Percentiles rank a stretch among this genome's conserved stretches.
These are phyloP conservation scores for Operophtera brumata DNA, from an alignment of 2,888 invertebrate species.

Conservation along the genomic window DNA sequence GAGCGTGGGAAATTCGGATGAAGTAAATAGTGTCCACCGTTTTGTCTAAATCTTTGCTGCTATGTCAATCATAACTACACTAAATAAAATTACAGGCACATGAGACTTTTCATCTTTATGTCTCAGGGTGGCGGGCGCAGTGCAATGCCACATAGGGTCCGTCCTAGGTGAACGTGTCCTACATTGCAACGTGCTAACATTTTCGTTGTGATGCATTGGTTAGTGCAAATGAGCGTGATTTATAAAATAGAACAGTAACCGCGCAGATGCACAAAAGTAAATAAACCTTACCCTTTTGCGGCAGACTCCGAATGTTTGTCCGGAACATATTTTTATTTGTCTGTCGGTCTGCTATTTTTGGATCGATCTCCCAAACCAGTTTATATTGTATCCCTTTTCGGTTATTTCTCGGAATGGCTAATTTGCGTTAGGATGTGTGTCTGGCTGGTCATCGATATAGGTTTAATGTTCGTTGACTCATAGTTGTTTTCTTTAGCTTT, in stretches of 20 bases:
- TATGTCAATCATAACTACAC: too few species aligned
- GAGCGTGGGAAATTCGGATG: too few species aligned
- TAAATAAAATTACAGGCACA: too few species aligned
- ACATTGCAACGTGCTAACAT: too few species aligned
- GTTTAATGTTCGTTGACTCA: not conserved
- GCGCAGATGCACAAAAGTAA: conserved; percentile 38
- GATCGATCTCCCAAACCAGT: conserved; percentile 42
- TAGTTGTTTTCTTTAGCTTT: not conserved
- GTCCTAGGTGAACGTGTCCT: too few species aligned
- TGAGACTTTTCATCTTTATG: too few species aligned
- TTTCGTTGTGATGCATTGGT: too few species aligned
- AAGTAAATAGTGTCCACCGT: too few species aligned
- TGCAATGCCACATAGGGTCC: too few species aligned
- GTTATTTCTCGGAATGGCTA: conserved; percentile 29
- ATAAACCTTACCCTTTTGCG: conserved; percentile 42
- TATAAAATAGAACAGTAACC: not conserved
- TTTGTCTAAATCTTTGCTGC: too few species aligned
- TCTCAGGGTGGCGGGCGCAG: too few species aligned
- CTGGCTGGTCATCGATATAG: conserved; percentile 14
- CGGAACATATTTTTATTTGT: conserved; percentile 47
- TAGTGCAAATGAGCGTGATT: too few species aligned
- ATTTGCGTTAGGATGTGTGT: conserved; percentile 26
- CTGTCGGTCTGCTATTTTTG: conserved; percentile 48
- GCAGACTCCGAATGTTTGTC: conserved; percentile 44
- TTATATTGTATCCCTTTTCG: conserved; percentile 35